Conservation (phyloP, 2,797 vertebrate genomes). For the Brachymystax lenok region DNA sequence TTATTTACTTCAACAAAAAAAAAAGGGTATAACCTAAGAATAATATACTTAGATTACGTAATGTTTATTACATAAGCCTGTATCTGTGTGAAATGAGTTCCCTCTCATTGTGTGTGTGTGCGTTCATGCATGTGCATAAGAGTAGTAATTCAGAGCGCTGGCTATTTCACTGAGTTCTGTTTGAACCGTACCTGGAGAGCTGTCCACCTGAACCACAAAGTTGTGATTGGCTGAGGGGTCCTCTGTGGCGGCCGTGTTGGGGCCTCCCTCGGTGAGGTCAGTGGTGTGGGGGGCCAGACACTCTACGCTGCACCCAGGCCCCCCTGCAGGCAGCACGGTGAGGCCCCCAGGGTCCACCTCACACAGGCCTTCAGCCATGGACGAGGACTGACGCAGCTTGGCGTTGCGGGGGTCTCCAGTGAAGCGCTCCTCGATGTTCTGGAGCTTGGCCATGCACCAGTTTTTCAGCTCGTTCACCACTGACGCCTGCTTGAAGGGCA, state of each 20-base stretch:
- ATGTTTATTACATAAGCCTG: slow-evolving; percentile 42
- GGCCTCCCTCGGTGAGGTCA: slow-evolving; percentile 49
- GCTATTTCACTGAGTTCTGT: background rate
- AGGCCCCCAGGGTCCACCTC: slow-evolving; percentile 54
- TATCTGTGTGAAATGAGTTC: slow-evolving; percentile 22
- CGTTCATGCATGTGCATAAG: slow-evolving; percentile 2
- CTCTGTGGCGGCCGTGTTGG: slow-evolving; percentile 49
- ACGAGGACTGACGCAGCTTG: slow-evolving; percentile 56
- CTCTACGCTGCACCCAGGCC: slow-evolving; percentile 30
- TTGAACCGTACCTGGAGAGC: slow-evolving; percentile 65
- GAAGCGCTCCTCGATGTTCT: slow-evolving; percentile 86
- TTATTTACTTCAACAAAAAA: slow-evolving; percentile 7
- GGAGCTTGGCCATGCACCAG: slow-evolving; percentile 94
- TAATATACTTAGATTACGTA: slow-evolving; percentile 22
- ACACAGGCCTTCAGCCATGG: slow-evolving; percentile 72
- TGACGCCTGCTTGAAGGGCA: slow-evolving; percentile 76
- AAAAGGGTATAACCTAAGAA: slow-evolving; percentile 14
- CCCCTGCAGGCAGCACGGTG: slow-evolving; percentile 4
- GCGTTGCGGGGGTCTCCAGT: slow-evolving; percentile 73
- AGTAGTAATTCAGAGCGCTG: background rate
- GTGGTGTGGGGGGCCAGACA: slow-evolving; percentile 57
- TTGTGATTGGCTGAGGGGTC: slow-evolving; percentile 71
- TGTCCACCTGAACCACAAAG: slow-evolving; percentile 76
- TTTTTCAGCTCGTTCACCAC: slow-evolving; percentile 90
- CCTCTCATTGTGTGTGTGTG: background rate